phyloP scores from a whole-genome alignment of 1,140 invertebrate genomes.

The Chymomyza costata region DNA sequence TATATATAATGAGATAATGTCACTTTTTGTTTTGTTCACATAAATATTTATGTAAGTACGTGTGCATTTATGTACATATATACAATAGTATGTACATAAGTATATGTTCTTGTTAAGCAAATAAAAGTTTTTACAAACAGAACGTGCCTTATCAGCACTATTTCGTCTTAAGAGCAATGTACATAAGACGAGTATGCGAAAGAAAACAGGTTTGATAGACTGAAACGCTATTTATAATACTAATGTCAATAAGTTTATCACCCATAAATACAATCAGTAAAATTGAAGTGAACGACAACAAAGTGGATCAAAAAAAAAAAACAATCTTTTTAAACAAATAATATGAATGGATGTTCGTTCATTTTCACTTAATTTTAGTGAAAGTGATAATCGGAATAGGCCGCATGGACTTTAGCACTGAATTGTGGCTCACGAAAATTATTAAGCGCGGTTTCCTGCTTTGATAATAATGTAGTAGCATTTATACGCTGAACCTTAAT shows the following conservation, averaged over 20 bases:
- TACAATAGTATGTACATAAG: constrained; percentile 4
- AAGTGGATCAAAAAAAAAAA: constrained; percentile 29
- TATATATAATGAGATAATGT: too few relatives aligned
- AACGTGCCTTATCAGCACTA: constrained; percentile 33
- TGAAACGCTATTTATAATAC: constrained; percentile 19
- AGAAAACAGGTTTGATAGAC: too few relatives aligned
- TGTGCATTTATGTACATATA: too few relatives aligned
- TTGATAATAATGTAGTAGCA: too few relatives aligned
- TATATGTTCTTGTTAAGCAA: too few relatives aligned
- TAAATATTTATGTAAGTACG: constrained; percentile 21
- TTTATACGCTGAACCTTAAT: not conserved
- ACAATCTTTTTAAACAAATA: constrained; percentile 15
- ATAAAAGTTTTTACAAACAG: too few relatives aligned
- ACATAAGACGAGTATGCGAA: constrained; percentile 4
- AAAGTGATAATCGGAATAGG: too few relatives aligned
- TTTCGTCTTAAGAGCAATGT: constrained; percentile 12
- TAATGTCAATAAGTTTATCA: constrained; percentile 64
- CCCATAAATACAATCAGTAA: constrained; percentile 39
- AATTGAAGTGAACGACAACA: too few relatives aligned
- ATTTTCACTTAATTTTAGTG: too few relatives aligned
- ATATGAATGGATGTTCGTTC: constrained; percentile 25
- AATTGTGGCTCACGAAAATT: too few relatives aligned
- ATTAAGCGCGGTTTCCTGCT: too few relatives aligned
- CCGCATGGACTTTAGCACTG: too few relatives aligned
- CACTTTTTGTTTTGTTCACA: constrained; percentile 4